Percentiles rank a stretch among this genome's conserved stretches.
phyloP scores from a whole-genome alignment of 53 echinoderm and acorn worm species.

The Antedon mediterranea region DNA sequence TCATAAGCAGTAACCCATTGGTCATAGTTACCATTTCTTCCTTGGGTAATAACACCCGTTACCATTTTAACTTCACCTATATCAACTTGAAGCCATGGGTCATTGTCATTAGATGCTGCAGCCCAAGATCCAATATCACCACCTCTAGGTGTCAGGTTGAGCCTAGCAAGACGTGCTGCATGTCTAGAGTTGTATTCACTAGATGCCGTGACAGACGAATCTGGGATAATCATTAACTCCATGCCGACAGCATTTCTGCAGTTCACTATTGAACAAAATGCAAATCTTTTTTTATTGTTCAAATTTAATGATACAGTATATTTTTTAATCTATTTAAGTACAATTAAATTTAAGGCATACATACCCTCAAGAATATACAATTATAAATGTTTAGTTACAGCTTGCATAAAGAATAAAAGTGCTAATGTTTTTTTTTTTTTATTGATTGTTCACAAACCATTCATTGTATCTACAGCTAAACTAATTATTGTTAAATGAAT shows the following conservation, averaged over 20 bases:
- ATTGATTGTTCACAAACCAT: too few relatives aligned
- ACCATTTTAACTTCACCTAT: neutral
- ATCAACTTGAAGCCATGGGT: neutral
- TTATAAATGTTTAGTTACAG: too few relatives aligned
- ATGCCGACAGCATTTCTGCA: neutral
- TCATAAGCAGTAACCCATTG: neutral
- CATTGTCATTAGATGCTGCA: neutral
- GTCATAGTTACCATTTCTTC: neutral
- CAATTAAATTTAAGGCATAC: too few relatives aligned
- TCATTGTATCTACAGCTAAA: too few relatives aligned
- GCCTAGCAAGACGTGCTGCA: neutral
- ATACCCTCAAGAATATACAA: too few relatives aligned
- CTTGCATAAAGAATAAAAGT: too few relatives aligned
- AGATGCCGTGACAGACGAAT: neutral
- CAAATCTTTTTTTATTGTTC: too few relatives aligned
- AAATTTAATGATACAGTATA: too few relatives aligned
- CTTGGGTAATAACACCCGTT: neutral
- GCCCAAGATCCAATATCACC: neutral
- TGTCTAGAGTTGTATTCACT: neutral
- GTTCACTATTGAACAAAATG: too few relatives aligned
- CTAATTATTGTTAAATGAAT: too few relatives aligned
- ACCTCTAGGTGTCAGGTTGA: neutral
- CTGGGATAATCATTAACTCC: neutral
- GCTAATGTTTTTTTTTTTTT: too few relatives aligned
- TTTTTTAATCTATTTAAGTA: too few relatives aligned